phyloP scores from a whole-genome alignment of 2,888 invertebrate species.

The Luperina nickerlii region DNA sequence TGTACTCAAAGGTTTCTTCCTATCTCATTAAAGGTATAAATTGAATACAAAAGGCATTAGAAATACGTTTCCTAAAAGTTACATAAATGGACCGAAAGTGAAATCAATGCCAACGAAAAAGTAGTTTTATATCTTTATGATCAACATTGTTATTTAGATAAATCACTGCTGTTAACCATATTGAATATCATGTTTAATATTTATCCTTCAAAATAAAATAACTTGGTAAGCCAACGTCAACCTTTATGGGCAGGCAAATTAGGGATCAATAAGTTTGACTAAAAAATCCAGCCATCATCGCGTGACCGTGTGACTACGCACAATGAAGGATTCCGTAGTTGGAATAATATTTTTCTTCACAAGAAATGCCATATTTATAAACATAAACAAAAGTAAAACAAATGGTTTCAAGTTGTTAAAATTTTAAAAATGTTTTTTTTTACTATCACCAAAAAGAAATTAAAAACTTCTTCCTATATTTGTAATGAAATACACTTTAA shows the following conservation, averaged over 20 bases:
- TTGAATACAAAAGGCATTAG: background rate
- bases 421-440: no score
- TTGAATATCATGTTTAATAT: constrained; percentile 2
- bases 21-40: background rate
- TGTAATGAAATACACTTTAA: no score
- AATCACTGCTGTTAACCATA: background rate
- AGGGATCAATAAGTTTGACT: background rate
- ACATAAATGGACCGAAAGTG: background rate
- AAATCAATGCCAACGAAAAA: background rate
- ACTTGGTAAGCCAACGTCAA: background rate
- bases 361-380: no score
- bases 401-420: no score
- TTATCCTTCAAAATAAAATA: background rate
- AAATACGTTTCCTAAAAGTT: background rate
- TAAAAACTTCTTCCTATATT: no score
- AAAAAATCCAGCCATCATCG: background rate
- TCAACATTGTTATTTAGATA: background rate
- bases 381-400: no score
- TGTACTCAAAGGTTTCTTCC: background rate
- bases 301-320: no score
- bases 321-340: no score
- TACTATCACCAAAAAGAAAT: no score
- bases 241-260: background rate
- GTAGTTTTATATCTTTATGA: background rate
- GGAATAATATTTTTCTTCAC: no score